Evolutionary conservation across 2,888 invertebrate genomes (phyloP), one percentile per base, ranked within the genome.

Genomic region (Melolontha melolontha): DNA sequence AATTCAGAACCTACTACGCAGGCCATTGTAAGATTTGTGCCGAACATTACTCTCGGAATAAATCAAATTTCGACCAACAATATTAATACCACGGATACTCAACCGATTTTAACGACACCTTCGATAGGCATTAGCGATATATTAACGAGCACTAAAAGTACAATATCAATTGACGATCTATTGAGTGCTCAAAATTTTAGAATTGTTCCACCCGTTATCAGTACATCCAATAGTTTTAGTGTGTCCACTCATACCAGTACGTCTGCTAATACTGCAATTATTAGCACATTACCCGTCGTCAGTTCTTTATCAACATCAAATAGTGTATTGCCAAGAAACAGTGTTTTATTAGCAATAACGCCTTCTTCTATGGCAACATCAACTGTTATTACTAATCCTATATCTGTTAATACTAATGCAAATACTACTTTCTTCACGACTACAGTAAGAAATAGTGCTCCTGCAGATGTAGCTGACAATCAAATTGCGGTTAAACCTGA

Each of bases 81-180:
- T 10, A 6, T 8, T 34, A 34, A 8, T 8, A 34, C 6, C 1
- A 34, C 34, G 10, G 34, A 34, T 8, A 6, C 34, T 6, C 34
- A 6, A 6, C 7, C 34, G 1, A 1, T 34, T 34, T 10, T 34
- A 34, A 8, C 10, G 1, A 6, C 2, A 8, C 10, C 34, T 10
- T 34, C 59, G n/a, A 47, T 62, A 16, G 59, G 47, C 7, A 62
- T 62, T 11, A 62, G 11, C 34, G 59, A 62, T 39, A 34, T 62
- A 47, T 17, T 62, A 6, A n/a, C 12, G 7, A 47, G 59, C 11
- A 29, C 42, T 11, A 39, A 29, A 11, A 62, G 59, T 62, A 34
- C 47, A 62, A 34, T 47, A 27, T 47, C 59, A 11, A 8, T 62
- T 1, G 59, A 49, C 16, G 47, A 62, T 47, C 29, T 47, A 5